Base-by-base conservation (phyloP, 2,888 invertebrate species). In the Mythimna albipuncta region DNA sequence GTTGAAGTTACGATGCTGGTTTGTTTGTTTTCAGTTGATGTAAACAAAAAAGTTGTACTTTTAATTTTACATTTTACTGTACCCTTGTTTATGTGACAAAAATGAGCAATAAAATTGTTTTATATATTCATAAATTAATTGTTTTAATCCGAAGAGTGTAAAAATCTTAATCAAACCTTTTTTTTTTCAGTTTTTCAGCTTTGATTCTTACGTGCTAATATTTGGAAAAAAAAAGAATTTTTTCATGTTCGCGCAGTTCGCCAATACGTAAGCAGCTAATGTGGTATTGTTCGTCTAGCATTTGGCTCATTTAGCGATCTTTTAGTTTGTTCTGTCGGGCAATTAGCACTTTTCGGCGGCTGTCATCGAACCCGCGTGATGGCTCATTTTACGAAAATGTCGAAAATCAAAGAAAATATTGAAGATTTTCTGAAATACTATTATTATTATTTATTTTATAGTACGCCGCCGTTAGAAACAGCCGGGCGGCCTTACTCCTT, bases 341-440 rank as follows among this genome's bases (percentile, higher is more conserved):
- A 94, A 95, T 95, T 95, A 95, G 93, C 95, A 93, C 94, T 90
- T 93, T 90, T 88, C 88, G 81, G 52, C 90, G 81, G 88, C 92
- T 95, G 95, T 95, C 95, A 94, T 89, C 94, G 85, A 76, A 75
- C 72, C 69, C 68, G 83, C 81, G 79, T 87, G 87, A 87, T 89
- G 89, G 85, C 81, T 88, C 85, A 87, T 86, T 55, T 77, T 61
- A 77, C 67, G 64, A 63, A 64, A 75, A 41, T 54, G 10, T 41
- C 19, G 50, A 52, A 52, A 52, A 52, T 52, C 50, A 52, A 52
- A 52, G 50, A 52, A 52, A 47, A 16, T 5, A 16, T 47, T 16
- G 16, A 47, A 47, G 13, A 47, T 9, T n/a, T 52, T 9, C 50
- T 52, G n/a, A 52, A 35, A 0, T 35, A 47, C 16, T 1, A 47